These are phyloP conservation scores for Rhopalosiphum maidis DNA, from an alignment of 1,140 invertebrate species.

Conservation along the genomic window DNA sequence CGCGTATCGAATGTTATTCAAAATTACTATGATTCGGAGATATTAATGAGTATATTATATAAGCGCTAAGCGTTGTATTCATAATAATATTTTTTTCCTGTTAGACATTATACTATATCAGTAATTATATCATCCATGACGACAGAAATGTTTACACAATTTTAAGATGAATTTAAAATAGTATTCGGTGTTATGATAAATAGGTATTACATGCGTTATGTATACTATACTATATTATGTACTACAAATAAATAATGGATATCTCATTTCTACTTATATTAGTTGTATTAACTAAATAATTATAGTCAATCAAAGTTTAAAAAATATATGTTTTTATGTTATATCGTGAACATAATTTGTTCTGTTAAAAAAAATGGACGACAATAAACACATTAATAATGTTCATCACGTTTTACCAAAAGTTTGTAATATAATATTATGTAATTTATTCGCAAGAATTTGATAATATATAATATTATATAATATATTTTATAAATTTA, in stretches of 20 bases:
- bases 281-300: too few species aligned
- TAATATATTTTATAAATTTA: background rate
- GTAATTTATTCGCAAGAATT: too few species aligned
- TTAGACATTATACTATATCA: background rate
- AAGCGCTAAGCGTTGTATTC: too few species aligned
- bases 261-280: background rate
- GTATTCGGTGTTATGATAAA: background rate
- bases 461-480: too few species aligned
- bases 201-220: background rate
- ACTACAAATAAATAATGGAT: background rate
- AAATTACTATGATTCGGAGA: background rate
- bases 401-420: too few species aligned
- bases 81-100: background rate
- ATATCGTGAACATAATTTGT: too few species aligned
- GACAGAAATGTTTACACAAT: background rate
- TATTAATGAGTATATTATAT: background rate
- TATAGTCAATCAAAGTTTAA: too few species aligned
- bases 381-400: too few species aligned
- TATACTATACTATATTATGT: too few species aligned
- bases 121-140: background rate
- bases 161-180: background rate
- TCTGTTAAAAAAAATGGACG: too few species aligned
- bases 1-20: background rate
- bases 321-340: too few species aligned
- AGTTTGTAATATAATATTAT: too few species aligned